Base-by-base conservation (phyloP, 2,888 invertebrate species). In the Poecilus cupreus region DNA sequence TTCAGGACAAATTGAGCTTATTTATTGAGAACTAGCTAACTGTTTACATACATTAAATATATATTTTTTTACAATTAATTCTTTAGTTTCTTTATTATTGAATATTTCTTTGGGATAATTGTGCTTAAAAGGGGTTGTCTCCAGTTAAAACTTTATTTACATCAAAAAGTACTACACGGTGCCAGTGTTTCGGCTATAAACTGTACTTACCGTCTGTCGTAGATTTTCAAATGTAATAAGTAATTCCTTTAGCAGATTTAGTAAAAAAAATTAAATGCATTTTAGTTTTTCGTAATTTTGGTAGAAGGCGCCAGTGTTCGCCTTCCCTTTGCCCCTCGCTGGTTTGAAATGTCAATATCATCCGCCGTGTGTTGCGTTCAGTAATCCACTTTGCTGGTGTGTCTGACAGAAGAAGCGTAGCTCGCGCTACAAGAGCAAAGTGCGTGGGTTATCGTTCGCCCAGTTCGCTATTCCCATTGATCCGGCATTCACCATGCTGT, bases 401-500 rank as follows among this genome's bases (percentile, higher is more conserved):
- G 43, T 13, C n/a, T 26, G 54, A 20, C 11, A 54, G 18, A 54
- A 24, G n/a, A n/a, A 60, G 18, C 54, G 54, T 60, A 26, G 54
- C 54, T 57, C 26, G 0, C 13, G 32, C 2, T 24, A 6, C 10
- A 13, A 22, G 11, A 18, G 22, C 16, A 13, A 49, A 24, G 64
- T 70, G 70, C 43, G 70, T 70, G 39, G 70, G 64, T 64, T 24
- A 20, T 20, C 54, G 5, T 10, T 43, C 24, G n/a, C 20, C 60
- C 13, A n/a, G 20, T 72, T 22, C 22, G 5, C 26, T 24, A 18
- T 46, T 72, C 49, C n/a, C 51, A 75, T 75, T 51, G 75, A 72
- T 72, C 70, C 51, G 32, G 24, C 18, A 49, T 24, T 37, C 18
- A 75, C 43, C 26, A 51, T 75, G 51, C 49, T 75, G 46, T 49